Percentiles rank a stretch among this genome's conserved stretches.
Conservation (phyloP, 2,797 vertebrate species). For the Sebastes taczanowskii region DNA sequence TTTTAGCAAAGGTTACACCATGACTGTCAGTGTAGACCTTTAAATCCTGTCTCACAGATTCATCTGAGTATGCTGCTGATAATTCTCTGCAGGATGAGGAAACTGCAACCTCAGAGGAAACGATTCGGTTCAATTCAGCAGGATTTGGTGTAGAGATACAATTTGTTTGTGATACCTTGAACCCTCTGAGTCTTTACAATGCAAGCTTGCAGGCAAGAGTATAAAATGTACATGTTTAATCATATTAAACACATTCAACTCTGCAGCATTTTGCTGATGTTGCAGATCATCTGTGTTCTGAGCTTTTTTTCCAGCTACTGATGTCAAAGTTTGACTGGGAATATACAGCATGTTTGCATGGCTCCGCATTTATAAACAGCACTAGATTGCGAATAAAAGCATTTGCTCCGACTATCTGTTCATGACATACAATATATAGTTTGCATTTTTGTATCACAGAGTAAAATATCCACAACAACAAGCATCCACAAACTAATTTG, state of each 20-base stretch:
- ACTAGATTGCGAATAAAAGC: neutral
- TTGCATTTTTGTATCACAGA: neutral
- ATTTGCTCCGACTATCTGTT: neutral
- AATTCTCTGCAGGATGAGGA: slow-evolving; percentile 13
- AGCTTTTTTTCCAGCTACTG: neutral
- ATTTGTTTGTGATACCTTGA: neutral
- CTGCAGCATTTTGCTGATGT: slow-evolving; percentile 32
- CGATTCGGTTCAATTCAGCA: slow-evolving; percentile 45
- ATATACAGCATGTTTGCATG: neutral
- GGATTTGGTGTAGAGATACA: neutral
- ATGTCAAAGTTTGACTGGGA: neutral
- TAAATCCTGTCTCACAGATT: neutral
- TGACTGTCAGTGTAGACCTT: neutral
- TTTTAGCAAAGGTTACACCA: neutral
- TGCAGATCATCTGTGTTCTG: neutral
- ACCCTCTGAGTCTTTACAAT: neutral
- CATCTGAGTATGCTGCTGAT: slow-evolving; percentile 4
- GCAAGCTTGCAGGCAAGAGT: slow-evolving; percentile 22
- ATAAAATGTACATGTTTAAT: neutral
- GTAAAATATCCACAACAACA: neutral
- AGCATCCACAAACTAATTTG: neutral
- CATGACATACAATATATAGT: neutral
- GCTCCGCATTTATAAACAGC: neutral
- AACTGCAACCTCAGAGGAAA: slow-evolving; percentile 46
- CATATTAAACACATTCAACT: neutral